Evolutionary conservation across 1,140 invertebrate species (phyloP).

Genomic region (Cyclargus thomasi): DNA sequence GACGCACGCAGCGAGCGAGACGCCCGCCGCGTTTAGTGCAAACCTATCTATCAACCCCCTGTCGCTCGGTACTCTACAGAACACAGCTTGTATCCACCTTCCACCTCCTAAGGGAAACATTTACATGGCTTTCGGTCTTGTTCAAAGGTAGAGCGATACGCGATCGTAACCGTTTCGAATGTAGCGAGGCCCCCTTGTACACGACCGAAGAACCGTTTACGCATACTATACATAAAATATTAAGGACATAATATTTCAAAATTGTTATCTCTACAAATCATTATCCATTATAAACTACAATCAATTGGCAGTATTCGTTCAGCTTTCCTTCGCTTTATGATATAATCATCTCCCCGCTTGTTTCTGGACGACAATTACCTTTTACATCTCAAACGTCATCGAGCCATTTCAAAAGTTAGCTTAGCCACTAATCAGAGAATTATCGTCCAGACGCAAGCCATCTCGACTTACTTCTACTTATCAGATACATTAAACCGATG

Average conservation of each 20-base stretch:
- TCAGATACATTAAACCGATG: constrained; percentile 32
- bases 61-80: constrained; percentile 69
- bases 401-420: not conserved
- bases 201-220: constrained; percentile 41
- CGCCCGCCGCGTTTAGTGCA: constrained; percentile 39
- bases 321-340: constrained; percentile 48
- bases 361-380: not conserved
- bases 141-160: constrained; percentile 14
- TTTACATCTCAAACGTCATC: not conserved
- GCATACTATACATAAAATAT: constrained; percentile 69
- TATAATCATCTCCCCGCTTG: constrained; percentile 29
- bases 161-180: not conserved
- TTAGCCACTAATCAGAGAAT: not conserved
- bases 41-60: constrained; percentile 68
- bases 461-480: constrained; percentile 26
- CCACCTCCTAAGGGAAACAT: constrained; percentile 61
- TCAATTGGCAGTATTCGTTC: constrained; percentile 71
- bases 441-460: not conserved
- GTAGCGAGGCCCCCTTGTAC: constrained; percentile 25
- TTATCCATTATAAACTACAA: constrained; percentile 68
- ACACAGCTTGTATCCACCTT: constrained; percentile 70
- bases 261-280: constrained; percentile 68
- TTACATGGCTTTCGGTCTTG: constrained; percentile 39
- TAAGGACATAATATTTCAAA: constrained; percentile 69
- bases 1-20: constrained; percentile 19